Conservation (phyloP, 2,113 vertebrate genomes). For the Triplophysa tibetana region DNA sequence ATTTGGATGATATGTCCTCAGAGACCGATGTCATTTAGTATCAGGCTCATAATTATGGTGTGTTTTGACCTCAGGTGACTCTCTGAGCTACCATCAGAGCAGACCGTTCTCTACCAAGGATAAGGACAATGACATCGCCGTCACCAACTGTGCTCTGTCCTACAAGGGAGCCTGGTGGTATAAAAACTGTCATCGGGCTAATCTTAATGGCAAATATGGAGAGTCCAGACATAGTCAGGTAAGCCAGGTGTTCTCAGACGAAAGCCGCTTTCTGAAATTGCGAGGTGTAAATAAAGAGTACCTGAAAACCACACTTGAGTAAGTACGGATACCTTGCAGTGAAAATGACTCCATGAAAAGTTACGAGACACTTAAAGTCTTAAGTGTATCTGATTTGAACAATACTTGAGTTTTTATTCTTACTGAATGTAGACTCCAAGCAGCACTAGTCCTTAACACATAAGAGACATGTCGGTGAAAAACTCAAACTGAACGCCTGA, state of each 20-base stretch:
- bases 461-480: too few relatives aligned
- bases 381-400: too few relatives aligned
- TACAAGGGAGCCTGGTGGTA: slow-evolving; percentile 99
- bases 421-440: too few relatives aligned
- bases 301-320: too few relatives aligned
- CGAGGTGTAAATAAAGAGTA: too few relatives aligned
- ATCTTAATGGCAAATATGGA: slow-evolving; percentile 97
- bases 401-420: too few relatives aligned
- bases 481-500: too few relatives aligned
- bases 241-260: slow-evolving; percentile 31
- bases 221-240: slow-evolving; percentile 99
- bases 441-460: too few relatives aligned
- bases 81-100: slow-evolving; percentile 96
- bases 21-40: not conserved
- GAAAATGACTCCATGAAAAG: too few relatives aligned
- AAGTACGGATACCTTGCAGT: too few relatives aligned
- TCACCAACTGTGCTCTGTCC: slow-evolving; percentile 96
- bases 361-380: too few relatives aligned
- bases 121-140: slow-evolving; percentile 94
- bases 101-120: slow-evolving; percentile 97
- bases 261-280: not conserved
- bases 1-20: not conserved
- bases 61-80: slow-evolving; percentile 81
- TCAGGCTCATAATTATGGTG: not conserved
- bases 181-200: slow-evolving; percentile 97